Conservation (phyloP, 2,113 vertebrate genomes). For the Delphinus delphis region DNA sequence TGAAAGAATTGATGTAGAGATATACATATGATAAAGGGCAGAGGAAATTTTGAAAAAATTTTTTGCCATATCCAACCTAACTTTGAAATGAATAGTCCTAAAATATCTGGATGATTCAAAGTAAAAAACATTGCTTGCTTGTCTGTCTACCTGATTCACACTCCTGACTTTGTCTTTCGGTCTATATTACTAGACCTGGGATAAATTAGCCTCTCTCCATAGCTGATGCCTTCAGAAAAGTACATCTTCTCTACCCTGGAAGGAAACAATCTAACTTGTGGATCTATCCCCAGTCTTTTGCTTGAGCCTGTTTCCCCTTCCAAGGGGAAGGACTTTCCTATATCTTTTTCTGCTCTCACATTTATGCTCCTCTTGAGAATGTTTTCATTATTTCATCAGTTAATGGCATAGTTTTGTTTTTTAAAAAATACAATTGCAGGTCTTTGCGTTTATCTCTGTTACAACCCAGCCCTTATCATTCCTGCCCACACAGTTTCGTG, state of each 20-base stretch:
- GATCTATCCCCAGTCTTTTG: not conserved
- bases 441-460: conserved; percentile 8
- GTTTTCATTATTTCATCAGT: conserved; percentile 4
- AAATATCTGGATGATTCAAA: not conserved
- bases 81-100: conserved; percentile 11
- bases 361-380: not conserved
- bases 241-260: not conserved
- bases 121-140: not conserved
- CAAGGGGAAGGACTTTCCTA: not conserved
- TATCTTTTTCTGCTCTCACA: not conserved
- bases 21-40: not conserved
- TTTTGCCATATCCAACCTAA: not conserved
- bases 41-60: not conserved
- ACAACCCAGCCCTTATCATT: not conserved
- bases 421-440: not conserved
- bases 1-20: not conserved
- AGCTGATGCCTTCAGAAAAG: conserved; percentile 1
- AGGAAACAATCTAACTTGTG: not conserved
- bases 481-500: not conserved
- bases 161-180: not conserved
- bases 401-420: not conserved
- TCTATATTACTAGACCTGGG: not conserved
- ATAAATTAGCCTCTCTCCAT: not conserved
- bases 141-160: conserved; percentile 13
- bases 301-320: not conserved